Conservation (phyloP, 1,140 invertebrate genomes). For the Trichonephila inaurata region DNA sequence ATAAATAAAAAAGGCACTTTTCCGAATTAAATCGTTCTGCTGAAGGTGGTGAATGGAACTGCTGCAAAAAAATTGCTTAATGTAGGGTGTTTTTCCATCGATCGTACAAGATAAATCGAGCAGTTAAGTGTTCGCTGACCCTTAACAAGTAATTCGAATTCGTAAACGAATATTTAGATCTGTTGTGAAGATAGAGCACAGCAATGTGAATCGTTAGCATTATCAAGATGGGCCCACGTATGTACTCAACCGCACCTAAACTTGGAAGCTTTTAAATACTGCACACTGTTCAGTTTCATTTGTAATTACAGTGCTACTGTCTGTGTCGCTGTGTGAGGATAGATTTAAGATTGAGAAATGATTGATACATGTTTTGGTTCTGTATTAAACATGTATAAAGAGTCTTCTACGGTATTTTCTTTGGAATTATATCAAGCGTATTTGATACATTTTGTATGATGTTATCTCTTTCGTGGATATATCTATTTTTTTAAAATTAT, state of each 20-base stretch:
- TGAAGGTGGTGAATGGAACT: neutral
- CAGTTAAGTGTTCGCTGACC: conserved; percentile 20
- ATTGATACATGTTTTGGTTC: too few species aligned
- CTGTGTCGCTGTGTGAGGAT: neutral
- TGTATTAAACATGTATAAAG: too few species aligned
- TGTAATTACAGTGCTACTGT: neutral
- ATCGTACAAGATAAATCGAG: neutral
- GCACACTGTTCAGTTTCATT: neutral
- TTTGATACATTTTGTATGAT: too few species aligned
- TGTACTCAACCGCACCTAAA: neutral
- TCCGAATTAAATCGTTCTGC: conserved; percentile 32
- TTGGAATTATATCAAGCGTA: too few species aligned
- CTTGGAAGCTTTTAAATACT: neutral
- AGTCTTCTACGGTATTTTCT: too few species aligned
- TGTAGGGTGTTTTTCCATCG: neutral
- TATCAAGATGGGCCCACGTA: neutral
- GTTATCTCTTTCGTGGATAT: too few species aligned
- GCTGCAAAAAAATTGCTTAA: conserved; percentile 6
- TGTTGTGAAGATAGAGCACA: neutral
- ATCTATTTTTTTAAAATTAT: too few species aligned
- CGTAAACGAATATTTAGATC: conserved; percentile 24
- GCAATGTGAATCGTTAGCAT: neutral
- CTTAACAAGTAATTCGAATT: neutral
- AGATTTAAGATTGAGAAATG: neutral
- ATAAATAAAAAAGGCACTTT: conserved; percentile 33